Conservation (phyloP, 2,113 vertebrate genomes). For the Rhea americana region DNA sequence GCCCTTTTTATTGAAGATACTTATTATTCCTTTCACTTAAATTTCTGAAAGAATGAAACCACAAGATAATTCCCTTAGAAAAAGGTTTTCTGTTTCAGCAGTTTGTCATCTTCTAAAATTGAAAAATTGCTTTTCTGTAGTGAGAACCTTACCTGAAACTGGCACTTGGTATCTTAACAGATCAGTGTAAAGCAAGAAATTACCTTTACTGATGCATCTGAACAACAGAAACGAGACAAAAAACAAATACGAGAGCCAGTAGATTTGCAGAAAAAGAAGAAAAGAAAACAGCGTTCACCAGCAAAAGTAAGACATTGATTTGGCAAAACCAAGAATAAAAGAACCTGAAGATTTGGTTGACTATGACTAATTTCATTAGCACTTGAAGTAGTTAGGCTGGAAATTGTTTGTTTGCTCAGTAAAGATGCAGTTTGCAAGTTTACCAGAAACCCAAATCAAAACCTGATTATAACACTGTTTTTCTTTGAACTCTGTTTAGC, state of each 20-base stretch:
- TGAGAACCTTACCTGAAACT: slow-evolving; percentile 75
- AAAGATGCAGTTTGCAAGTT: slow-evolving; percentile 68
- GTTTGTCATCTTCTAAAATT: slow-evolving; percentile 72
- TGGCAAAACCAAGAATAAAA: slow-evolving; percentile 69
- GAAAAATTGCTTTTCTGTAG: slow-evolving; percentile 68
- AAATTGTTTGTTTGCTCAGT: slow-evolving; percentile 72
- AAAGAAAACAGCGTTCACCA: slow-evolving; percentile 96
- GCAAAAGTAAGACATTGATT: slow-evolving; percentile 89
- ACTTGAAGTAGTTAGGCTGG: slow-evolving; percentile 69
- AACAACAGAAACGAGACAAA: slow-evolving; percentile 91
- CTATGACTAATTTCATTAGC: slow-evolving; percentile 71
- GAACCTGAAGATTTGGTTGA: slow-evolving; percentile 68
- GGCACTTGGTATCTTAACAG: slow-evolving; percentile 82
- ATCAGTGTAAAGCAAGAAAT: slow-evolving; percentile 96
- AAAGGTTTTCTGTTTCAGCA: slow-evolving; percentile 68
- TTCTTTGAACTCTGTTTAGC: slow-evolving; percentile 68
- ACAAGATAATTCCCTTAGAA: slow-evolving; percentile 62
- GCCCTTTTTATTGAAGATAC: slow-evolving; percentile 58
- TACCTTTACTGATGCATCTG: slow-evolving; percentile 89
- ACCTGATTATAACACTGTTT: slow-evolving; percentile 63
- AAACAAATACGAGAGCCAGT: slow-evolving; percentile 88
- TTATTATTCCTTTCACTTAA: slow-evolving; percentile 64
- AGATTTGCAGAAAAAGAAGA: slow-evolving; percentile 96
- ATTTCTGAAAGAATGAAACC: slow-evolving; percentile 66
- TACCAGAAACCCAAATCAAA: slow-evolving; percentile 64